phyloP scores from a whole-genome alignment of 2,797 vertebrate species.

The Sebastes cheni region DNA sequence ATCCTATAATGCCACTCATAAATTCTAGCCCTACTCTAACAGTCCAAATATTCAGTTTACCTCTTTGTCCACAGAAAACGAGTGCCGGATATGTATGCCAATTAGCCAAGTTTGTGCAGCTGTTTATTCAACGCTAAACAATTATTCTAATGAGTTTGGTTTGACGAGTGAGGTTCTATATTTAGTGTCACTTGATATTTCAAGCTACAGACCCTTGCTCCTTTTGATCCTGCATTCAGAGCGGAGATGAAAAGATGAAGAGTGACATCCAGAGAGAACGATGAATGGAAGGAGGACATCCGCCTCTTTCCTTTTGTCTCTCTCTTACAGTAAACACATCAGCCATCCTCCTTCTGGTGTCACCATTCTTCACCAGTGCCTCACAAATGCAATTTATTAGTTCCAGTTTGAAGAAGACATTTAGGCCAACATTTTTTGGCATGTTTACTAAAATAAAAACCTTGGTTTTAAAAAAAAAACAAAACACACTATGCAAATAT shows the following conservation, averaged over 20 bases:
- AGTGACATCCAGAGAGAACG: conserved; percentile 58
- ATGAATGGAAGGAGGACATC: conserved; percentile 46
- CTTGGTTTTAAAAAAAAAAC: not conserved
- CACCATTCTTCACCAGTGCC: conserved; percentile 1
- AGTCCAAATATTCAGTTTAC: not conserved
- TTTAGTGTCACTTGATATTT: conserved; percentile 75
- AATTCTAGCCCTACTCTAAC: not conserved
- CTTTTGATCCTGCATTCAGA: conserved; percentile 69
- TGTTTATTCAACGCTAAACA: conserved; percentile 48
- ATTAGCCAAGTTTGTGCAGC: conserved; percentile 17
- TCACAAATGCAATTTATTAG: conserved; percentile 7
- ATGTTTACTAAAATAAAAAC: not conserved
- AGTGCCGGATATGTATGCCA: not conserved
- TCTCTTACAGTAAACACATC: conserved; percentile 44
- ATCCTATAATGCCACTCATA: not conserved
- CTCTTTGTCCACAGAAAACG: not conserved
- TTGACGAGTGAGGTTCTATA: conserved; percentile 60
- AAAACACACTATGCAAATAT: not conserved
- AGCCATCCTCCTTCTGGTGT: conserved; percentile 21
- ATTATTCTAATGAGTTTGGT: conserved; percentile 51
- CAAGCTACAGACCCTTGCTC: conserved; percentile 39
- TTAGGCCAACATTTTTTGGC: not conserved
- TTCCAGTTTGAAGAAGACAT: conserved; percentile 2
- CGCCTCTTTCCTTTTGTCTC: conserved; percentile 24
- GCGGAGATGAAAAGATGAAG: conserved; percentile 71